These are phyloP conservation scores for Noctua pronuba DNA, from an alignment of 2,888 invertebrate species.

Conservation along the genomic window DNA sequence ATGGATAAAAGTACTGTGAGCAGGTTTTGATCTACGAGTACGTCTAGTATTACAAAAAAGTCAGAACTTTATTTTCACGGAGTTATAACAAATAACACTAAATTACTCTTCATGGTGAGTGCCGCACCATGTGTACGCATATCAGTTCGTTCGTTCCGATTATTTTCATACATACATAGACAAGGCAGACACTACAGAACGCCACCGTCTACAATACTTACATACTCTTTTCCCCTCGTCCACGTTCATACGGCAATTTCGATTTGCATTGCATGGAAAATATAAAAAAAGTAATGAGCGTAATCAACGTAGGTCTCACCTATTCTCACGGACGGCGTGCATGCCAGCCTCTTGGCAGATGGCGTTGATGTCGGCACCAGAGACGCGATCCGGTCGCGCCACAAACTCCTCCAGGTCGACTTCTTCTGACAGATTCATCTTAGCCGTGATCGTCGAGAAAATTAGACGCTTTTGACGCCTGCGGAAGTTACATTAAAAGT, in stretches of 20 bases:
- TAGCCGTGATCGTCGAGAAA: constrained; percentile 99
- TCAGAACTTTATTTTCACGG: not conserved
- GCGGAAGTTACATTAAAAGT: constrained; percentile 25
- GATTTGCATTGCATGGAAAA: not conserved
- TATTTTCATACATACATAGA: not conserved
- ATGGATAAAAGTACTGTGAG: not conserved
- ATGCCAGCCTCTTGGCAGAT: constrained; percentile 99
- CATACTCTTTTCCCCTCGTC: not conserved
- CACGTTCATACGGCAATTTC: not conserved
- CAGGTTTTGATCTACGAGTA: not conserved
- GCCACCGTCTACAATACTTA: not conserved
- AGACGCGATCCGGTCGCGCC: constrained; percentile 99
- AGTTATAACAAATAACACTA: too few relatives aligned
- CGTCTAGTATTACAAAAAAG: not conserved
- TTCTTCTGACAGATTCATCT: constrained; percentile 99
- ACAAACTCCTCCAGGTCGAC: constrained; percentile 99
- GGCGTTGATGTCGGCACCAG: constrained; percentile 99
- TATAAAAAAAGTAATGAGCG: not conserved
- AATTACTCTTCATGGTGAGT: not conserved
- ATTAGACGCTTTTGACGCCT: constrained; percentile 97
- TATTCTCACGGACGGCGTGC: constrained; percentile 99
- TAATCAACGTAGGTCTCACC: constrained; percentile 80
- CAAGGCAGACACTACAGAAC: not conserved
- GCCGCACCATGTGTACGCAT: too few relatives aligned
- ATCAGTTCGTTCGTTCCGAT: not conserved